Conservation (phyloP, 2,888 invertebrate species). For the Germaria angustata region DNA sequence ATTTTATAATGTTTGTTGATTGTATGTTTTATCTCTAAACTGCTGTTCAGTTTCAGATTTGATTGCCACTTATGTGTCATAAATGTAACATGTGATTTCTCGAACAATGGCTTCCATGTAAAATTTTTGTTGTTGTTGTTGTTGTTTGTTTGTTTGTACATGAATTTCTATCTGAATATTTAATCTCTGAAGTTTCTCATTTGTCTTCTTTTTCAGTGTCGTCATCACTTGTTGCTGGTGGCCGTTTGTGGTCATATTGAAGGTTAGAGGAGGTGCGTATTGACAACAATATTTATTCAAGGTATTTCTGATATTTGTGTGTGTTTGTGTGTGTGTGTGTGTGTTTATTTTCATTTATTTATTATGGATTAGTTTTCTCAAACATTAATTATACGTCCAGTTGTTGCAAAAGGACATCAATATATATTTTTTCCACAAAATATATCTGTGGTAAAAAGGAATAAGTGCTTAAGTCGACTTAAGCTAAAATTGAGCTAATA, state of each 20-base stretch:
- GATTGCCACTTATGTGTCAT: constrained; percentile 68
- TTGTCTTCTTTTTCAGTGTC: constrained; percentile 51
- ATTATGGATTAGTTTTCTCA: constrained; percentile 1
- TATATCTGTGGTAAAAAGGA: too few relatives aligned
- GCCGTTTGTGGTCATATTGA: constrained; percentile 50
- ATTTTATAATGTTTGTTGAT: neutral
- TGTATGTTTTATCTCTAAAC: constrained; percentile 6
- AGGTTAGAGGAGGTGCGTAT: constrained; percentile 48
- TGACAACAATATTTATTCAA: constrained; percentile 49
- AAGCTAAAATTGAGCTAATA: too few relatives aligned
- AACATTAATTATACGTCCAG: neutral
- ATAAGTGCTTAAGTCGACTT: too few relatives aligned
- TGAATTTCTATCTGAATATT: constrained; percentile 37
- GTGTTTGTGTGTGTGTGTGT: too few relatives aligned
- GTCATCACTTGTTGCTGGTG: constrained; percentile 50
- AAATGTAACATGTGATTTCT: constrained; percentile 60
- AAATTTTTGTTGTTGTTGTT: neutral
- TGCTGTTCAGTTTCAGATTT: constrained; percentile 43
- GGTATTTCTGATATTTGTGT: constrained; percentile 21
- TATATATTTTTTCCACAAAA: too few relatives aligned
- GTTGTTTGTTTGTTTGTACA: neutral
- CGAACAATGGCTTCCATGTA: constrained; percentile 11
- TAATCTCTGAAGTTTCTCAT: constrained; percentile 51
- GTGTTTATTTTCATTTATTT: neutral
- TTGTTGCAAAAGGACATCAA: neutral